Percentiles rank a stretch among this genome's conserved stretches.
Conservation (phyloP, 2,797 vertebrate genomes). For the Catostomus latipinnis region DNA sequence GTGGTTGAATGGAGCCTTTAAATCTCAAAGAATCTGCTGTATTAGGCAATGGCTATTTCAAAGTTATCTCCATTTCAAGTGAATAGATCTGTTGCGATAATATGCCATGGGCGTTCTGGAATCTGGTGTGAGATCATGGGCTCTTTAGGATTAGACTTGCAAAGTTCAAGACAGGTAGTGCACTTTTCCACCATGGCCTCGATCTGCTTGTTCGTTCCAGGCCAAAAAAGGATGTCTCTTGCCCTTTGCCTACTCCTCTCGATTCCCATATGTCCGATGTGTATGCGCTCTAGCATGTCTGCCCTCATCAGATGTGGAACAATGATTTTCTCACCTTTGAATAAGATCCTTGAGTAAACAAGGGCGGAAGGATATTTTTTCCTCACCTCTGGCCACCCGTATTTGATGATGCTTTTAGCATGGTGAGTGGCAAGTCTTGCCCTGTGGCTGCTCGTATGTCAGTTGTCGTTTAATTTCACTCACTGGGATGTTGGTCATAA, state of each 20-base stretch:
- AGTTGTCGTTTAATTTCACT: neutral
- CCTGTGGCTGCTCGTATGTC: slow-evolving; percentile 19
- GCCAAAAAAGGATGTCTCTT: slow-evolving; percentile 39
- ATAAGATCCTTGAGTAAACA: slow-evolving; percentile 22
- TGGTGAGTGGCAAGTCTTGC: slow-evolving; percentile 13
- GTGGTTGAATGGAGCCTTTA: slow-evolving; percentile 1
- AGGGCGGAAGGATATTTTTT: neutral
- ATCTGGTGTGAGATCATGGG: slow-evolving; percentile 5
- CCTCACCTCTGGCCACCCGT: slow-evolving; percentile 25
- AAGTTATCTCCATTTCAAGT: slow-evolving; percentile 4
- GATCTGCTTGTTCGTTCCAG: slow-evolving; percentile 23
- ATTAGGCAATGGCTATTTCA: slow-evolving; percentile 1
- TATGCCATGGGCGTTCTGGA: slow-evolving; percentile 29
- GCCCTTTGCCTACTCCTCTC: slow-evolving; percentile 34
- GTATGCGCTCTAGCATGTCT: slow-evolving; percentile 35
- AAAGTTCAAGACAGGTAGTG: neutral
- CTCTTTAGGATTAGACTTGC: neutral
- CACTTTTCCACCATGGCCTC: slow-evolving; percentile 6
- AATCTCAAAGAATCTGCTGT: slow-evolving; percentile 23
- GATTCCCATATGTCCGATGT: slow-evolving; percentile 39
- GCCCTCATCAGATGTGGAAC: slow-evolving; percentile 25
- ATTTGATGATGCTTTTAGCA: neutral
- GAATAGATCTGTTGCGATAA: slow-evolving; percentile 17
- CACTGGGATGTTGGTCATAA: neutral
- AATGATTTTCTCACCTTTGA: slow-evolving; percentile 51